phyloP scores from a whole-genome alignment of 2,888 invertebrate genomes.

The Stictocephala bisonia region DNA sequence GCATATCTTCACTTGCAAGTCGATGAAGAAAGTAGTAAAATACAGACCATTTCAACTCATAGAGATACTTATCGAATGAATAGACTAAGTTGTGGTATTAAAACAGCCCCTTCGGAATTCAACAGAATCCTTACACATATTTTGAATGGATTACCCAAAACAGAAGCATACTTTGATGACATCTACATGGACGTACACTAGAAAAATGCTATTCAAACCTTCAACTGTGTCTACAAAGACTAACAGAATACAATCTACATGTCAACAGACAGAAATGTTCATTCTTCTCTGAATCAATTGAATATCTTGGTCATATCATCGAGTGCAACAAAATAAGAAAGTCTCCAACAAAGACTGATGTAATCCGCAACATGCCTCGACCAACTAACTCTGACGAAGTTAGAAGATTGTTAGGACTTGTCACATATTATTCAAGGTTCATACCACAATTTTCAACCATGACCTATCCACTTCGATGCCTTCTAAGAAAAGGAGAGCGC shows the following conservation, averaged over 20 bases:
- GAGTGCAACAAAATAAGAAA: constrained; percentile 43
- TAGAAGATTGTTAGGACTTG: constrained; percentile 50
- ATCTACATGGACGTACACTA: constrained; percentile 52
- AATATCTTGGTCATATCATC: constrained; percentile 47
- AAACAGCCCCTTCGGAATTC: constrained; percentile 49
- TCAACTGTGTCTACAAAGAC: not conserved
- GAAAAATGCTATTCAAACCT: constrained; percentile 49
- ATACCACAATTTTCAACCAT: constrained; percentile 51
- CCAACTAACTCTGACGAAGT: constrained; percentile 50
- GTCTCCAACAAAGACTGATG: constrained; percentile 46
- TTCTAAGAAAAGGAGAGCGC: constrained; percentile 47
- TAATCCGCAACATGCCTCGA: constrained; percentile 46
- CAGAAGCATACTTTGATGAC: constrained; percentile 52
- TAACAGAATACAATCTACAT: constrained; percentile 35
- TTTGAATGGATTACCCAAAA: constrained; percentile 27
- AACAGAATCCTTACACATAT: constrained; percentile 46
- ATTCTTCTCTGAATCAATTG: constrained; percentile 43
- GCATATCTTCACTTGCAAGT: constrained; percentile 52
- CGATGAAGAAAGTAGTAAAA: constrained; percentile 40
- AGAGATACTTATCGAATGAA: constrained; percentile 32
- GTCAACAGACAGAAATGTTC: constrained; percentile 49
- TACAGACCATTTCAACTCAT: constrained; percentile 48
- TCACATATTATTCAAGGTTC: constrained; percentile 54
- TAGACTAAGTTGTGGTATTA: constrained; percentile 17
- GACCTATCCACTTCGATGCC: constrained; percentile 50